A percentile compares a stretch with the other conserved stretches of the same genome.
Conservation (phyloP, 1,140 invertebrate genomes). For the Heliconius congener region DNA sequence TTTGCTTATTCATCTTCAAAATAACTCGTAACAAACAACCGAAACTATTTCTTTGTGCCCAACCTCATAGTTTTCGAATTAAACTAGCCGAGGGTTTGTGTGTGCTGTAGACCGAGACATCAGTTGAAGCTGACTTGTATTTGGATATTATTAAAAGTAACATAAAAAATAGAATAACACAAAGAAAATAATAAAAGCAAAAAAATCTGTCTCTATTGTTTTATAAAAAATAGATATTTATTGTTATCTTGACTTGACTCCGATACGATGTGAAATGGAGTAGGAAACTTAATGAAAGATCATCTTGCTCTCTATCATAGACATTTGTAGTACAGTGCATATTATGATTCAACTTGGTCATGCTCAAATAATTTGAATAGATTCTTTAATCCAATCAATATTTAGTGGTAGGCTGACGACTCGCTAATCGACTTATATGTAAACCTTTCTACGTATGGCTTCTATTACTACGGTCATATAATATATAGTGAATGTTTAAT, state of each 20-base stretch:
- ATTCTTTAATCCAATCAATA: conserved; percentile 40
- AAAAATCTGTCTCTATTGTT: neutral
- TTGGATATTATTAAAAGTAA: neutral
- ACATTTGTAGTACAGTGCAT: neutral
- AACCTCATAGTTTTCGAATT: conserved; percentile 65
- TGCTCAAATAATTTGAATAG: conserved; percentile 16
- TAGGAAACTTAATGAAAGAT: neutral
- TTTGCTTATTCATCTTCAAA: conserved; percentile 43
- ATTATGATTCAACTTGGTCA: neutral
- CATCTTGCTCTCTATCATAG: neutral
- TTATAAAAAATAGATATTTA: neutral
- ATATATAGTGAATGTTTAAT: conserved; percentile 13
- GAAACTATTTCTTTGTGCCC: conserved; percentile 67
- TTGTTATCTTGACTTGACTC: too few species aligned
- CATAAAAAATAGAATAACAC: too few species aligned
- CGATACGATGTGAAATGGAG: neutral
- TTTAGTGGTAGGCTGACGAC: conserved; percentile 36
- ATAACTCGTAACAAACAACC: conserved; percentile 42
- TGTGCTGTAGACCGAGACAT: conserved; percentile 4
- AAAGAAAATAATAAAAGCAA: neutral
- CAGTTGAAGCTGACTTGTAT: neutral
- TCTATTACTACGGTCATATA: conserved; percentile 29
- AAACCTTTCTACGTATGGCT: conserved; percentile 33
- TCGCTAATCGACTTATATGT: conserved; percentile 40
- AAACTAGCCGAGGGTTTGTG: conserved; percentile 44